Base-by-base conservation (phyloP, 1,140 invertebrate genomes). In the Tetragonula clypearis region DNA sequence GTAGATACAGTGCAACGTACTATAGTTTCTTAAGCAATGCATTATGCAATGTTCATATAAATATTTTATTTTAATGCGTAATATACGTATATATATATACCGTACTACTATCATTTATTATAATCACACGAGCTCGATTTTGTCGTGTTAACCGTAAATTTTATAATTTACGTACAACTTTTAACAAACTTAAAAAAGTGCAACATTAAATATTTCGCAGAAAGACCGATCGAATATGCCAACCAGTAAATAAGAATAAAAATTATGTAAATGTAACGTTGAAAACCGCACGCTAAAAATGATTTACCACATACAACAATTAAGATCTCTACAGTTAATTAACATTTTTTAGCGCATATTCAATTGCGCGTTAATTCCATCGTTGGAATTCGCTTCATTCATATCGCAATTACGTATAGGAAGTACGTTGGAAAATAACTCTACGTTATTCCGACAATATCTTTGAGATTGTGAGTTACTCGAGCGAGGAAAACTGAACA, bases 351-450 rank as follows among this genome's bases (percentile, higher is more conserved):
- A 65, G 19, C 15, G 35, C 5, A 65, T 30, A 60, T 53, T 58
- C 60, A 78, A 23, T 21, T 68, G 55, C 26, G 19, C 62, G 35
- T 9, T 69, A 35, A 78, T 78, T 60, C 66, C 56, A 75, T 82
- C 12, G 19, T 82, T 60, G 41, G 71, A 75, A 60, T 82, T 73
- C 69, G 26, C 72, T 81, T 12, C 55, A 77, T 58, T 79, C 26
- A 26, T 71, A 79, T 71, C 75, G 30, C 49, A 76, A 79, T 79
- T 55, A 62, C 17, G 12, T 60, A 26, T 62, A 77, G 17, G 56
- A 71, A 79, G 14, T 19, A n/a, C 19, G n/a, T 69, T 72, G 55
- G 6, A 23, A 53, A 53, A 65, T 19, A 55, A 65, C 49, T 35
- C 12, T 23, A 23, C 3, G 60, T 60, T 17, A 71, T 26, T 12